Evolutionary conservation across 2,888 invertebrate genomes (phyloP).

Genomic region (Rhimphoctona megacephalus): DNA sequence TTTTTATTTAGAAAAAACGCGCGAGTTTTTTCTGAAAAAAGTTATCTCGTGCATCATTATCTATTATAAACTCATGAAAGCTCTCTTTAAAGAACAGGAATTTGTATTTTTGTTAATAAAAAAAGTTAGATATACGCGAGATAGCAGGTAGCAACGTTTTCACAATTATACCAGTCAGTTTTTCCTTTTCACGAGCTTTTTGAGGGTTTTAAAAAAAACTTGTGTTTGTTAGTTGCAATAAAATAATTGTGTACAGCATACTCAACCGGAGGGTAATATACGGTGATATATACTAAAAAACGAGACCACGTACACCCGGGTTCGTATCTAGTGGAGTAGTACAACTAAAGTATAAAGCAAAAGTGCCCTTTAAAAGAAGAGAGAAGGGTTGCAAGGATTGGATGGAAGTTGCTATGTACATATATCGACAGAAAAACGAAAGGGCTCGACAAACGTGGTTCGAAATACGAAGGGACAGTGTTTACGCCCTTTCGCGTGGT

Average conservation of each 20-base stretch:
- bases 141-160: slow-evolving; percentile 12
- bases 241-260: slow-evolving; percentile 44
- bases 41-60: background rate
- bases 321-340: slow-evolving; percentile 31
- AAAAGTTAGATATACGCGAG: background rate
- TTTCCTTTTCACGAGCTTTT: slow-evolving; percentile 10
- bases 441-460: background rate
- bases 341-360: slow-evolving; percentile 23
- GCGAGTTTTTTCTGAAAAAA: background rate
- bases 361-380: slow-evolving; percentile 35
- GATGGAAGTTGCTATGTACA: background rate
- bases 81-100: background rate
- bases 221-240: slow-evolving; percentile 31
- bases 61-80: background rate
- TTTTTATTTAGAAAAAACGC: background rate
- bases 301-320: slow-evolving; percentile 18
- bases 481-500: background rate
- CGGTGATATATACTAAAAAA: background rate
- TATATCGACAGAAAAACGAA: background rate
- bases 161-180: slow-evolving; percentile 14
- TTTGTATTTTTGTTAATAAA: background rate
- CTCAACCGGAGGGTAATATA: background rate
- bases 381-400: slow-evolving; percentile 13
- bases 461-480: background rate
- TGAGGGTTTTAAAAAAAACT: background rate